Conservation (phyloP, 2,797 vertebrate genomes). For the Heterohyrax brucei region DNA sequence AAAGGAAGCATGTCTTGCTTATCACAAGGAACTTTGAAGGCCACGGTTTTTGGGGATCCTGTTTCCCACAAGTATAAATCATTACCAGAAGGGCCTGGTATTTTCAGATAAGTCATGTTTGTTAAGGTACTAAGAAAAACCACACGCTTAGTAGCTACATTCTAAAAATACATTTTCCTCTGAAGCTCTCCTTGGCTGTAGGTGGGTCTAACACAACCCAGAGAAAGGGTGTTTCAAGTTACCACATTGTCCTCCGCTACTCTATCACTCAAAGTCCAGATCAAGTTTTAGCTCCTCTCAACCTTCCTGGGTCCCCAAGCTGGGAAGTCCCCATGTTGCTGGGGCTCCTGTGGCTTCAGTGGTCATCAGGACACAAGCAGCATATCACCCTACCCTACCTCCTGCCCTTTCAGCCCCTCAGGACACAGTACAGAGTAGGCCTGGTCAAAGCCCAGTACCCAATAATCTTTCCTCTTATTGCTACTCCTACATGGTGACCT, state of each 20-base stretch:
- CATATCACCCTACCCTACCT: rapidly evolving
- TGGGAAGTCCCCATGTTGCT: too few species aligned
- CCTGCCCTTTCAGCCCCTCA: neutral
- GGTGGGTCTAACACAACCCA: neutral
- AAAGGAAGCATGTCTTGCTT: neutral
- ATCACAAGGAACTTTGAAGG: slow-evolving; percentile 12
- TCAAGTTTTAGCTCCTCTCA: neutral
- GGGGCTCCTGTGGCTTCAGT: neutral
- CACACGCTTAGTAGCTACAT: slow-evolving; percentile 8
- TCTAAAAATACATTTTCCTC: neutral
- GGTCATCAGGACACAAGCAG: neutral
- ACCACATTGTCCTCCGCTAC: neutral
- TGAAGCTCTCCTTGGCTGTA: neutral
- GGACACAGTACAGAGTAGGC: neutral
- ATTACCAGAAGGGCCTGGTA: neutral
- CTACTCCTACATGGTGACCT: neutral
- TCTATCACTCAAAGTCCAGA: neutral
- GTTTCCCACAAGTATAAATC: neutral
- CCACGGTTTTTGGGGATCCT: neutral
- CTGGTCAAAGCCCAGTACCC: neutral
- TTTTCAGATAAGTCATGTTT: slow-evolving; percentile 6
- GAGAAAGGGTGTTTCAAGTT: neutral
- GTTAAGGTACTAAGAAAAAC: neutral
- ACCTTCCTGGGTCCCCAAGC: neutral
- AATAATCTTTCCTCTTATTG: neutral